Evolutionary conservation across 2,113 vertebrate species (phyloP).

Genomic region (Natator depressus): DNA sequence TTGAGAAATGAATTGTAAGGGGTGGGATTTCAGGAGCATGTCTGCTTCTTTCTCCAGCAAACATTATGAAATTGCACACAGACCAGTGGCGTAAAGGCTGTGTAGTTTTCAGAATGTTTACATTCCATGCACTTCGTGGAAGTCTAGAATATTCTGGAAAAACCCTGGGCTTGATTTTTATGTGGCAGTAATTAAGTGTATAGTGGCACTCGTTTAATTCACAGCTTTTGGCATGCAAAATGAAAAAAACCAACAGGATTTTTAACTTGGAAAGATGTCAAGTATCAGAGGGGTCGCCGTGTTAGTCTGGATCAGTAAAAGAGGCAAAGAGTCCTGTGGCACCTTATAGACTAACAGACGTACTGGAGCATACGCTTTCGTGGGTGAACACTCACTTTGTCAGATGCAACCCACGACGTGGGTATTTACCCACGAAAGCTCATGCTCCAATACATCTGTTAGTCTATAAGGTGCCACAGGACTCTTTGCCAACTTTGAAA

Average conservation of each 20-base stretch:
- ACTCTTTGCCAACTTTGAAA: not conserved
- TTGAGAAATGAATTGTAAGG: not conserved
- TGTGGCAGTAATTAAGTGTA: not conserved
- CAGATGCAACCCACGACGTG: too few species aligned
- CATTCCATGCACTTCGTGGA: not conserved
- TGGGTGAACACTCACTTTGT: too few species aligned
- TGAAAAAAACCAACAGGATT: not conserved
- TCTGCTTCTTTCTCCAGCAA: not conserved
- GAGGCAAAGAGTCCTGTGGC: too few species aligned
- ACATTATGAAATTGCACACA: not conserved
- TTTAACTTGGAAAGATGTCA: not conserved
- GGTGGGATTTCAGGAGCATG: not conserved
- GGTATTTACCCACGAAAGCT: too few species aligned
- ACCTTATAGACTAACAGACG: too few species aligned
- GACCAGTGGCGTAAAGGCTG: not conserved
- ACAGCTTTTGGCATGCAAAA: not conserved
- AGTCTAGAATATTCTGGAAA: not conserved
- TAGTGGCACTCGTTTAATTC: not conserved
- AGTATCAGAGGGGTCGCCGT: too few species aligned
- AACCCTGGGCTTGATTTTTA: not conserved
- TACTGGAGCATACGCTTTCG: too few species aligned
- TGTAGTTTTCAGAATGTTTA: not conserved
- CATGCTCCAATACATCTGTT: too few species aligned
- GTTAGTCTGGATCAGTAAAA: too few species aligned
- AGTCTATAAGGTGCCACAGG: too few species aligned